Base-by-base conservation (phyloP, 2,113 vertebrate species). In the Egretta garzetta region DNA sequence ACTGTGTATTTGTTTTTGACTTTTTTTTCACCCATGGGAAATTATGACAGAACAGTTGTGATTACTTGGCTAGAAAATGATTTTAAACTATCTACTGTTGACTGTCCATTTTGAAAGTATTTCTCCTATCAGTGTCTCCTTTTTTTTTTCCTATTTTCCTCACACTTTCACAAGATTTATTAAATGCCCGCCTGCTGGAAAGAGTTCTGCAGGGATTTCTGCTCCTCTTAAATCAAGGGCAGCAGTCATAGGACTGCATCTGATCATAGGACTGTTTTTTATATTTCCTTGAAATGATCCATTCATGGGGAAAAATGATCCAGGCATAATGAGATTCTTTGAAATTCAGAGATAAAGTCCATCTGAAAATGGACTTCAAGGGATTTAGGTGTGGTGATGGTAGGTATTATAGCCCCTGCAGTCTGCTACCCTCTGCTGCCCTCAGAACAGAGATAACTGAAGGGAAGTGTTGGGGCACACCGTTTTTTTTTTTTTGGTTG, bases 161-260 rank as follows among this genome's bases (percentile, higher is more conserved):
- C 90, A 89, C 92, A 86, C 90, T 93, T 97, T 63, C 72, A 37
- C 39, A 93, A 89, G 86, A 96, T 88, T 90, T 92, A 92, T 95
- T 90, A 84, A 89, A 95, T 88, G 52, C 72, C 72, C 14, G 4
- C 58, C 63, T 90, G 32, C 79, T 96, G 88, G 93, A 94, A 92
- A 52, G 64, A 71, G 41, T 90, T 86, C 79, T 77, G 59, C 27
- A 50, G 88, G 47, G 72, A 90, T 95, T 97, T 93, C 72, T 94
- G 55, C 79, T 94, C 93, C 88, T 96, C 86, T 92, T 95, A 92
- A 97, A 94, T 97, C 96, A 97, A 92, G 75, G 50, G 33, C 63
- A 93, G 82, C 7, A 33, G 67, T 93, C 88, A 55, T 13, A 58
- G 59, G 88, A 76, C 35, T 76, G 50, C 27, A 72, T 94, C 58